phyloP scores from a whole-genome alignment of 2,888 invertebrate species.

The Ormyrus rosae region DNA sequence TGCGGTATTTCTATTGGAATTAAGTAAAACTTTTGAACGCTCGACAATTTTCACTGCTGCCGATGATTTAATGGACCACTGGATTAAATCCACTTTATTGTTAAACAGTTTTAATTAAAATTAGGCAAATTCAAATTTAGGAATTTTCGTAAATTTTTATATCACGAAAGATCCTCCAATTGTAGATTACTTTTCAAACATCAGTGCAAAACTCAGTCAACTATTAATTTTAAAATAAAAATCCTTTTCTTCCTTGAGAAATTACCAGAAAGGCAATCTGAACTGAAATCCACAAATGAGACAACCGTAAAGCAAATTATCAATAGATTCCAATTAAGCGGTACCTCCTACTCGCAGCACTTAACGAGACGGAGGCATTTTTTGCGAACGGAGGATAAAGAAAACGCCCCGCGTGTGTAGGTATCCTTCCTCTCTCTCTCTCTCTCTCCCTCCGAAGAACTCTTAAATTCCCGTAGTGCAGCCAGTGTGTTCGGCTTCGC shows the following conservation, averaged over 20 bases:
- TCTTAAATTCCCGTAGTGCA: conserved; percentile 44
- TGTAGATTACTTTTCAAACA: too few relatives aligned
- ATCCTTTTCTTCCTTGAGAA: too few relatives aligned
- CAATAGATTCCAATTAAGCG: conserved; percentile 40
- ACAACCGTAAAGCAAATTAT: background rate
- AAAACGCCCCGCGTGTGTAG: background rate
- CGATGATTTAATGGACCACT: too few relatives aligned
- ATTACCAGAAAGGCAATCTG: background rate
- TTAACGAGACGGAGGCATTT: background rate
- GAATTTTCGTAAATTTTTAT: too few relatives aligned
- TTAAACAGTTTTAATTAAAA: too few relatives aligned
- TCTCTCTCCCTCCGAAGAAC: conserved; percentile 5
- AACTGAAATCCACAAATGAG: too few relatives aligned
- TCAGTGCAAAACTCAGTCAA: too few relatives aligned
- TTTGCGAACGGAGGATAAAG: background rate
- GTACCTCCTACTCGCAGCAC: background rate
- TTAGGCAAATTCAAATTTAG: too few relatives aligned
- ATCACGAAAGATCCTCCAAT: too few relatives aligned
- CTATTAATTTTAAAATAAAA: too few relatives aligned
- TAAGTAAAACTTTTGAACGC: background rate
- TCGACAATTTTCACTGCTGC: too few relatives aligned
- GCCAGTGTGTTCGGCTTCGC: background rate
- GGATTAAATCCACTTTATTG: too few relatives aligned
- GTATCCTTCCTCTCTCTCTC: background rate
- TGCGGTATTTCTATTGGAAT: background rate